Conservation (phyloP, 2,113 vertebrate species). For the Heterotilapia buettikoferi region DNA sequence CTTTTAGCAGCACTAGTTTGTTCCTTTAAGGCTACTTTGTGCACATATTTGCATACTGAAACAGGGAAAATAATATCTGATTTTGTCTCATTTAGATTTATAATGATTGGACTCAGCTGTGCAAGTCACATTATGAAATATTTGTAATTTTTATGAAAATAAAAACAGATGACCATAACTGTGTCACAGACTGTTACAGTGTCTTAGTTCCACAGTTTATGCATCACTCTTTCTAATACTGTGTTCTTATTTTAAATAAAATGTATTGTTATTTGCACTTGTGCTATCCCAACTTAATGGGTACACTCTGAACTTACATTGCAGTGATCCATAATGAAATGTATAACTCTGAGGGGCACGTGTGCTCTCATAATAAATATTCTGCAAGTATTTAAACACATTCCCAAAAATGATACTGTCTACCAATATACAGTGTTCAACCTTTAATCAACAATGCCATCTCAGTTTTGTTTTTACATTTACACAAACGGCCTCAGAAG, state of each 20-base stretch:
- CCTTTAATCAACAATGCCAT: neutral
- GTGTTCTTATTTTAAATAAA: neutral
- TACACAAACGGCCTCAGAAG: neutral
- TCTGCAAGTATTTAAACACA: neutral
- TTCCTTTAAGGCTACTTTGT: neutral
- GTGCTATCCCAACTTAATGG: slow-evolving; percentile 4
- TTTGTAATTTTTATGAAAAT: slow-evolving; percentile 11
- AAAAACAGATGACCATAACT: neutral
- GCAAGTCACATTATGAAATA: neutral
- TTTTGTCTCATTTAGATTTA: neutral
- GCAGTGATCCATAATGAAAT: neutral
- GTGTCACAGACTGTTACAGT: neutral
- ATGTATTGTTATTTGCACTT: neutral
- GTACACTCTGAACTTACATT: slow-evolving; percentile 12
- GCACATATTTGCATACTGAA: neutral
- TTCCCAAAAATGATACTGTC: neutral
- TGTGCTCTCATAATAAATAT: neutral
- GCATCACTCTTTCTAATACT: neutral
- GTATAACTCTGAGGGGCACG: neutral
- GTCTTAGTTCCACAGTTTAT: slow-evolving; percentile 4
- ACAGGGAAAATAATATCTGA: neutral
- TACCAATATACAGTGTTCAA: neutral
- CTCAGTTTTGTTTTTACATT: neutral
- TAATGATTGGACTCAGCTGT: neutral
- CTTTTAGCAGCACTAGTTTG: neutral